Conservation (phyloP, 2,113 vertebrate species). For the Silurus meridionalis region DNA sequence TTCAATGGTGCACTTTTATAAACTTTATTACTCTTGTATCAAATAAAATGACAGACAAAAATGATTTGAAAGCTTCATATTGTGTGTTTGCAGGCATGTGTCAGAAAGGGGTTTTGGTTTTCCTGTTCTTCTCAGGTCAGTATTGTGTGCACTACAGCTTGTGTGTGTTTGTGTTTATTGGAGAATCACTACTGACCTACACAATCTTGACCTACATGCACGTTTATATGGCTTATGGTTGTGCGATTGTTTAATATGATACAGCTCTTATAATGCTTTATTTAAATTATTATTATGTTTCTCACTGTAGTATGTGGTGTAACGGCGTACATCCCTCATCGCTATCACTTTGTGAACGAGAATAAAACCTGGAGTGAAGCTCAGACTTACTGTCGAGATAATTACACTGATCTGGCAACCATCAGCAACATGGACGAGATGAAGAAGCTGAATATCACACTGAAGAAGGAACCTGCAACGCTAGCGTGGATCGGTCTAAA, state of each 20-base stretch:
- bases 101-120: background rate
- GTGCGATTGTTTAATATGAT: background rate
- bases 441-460: background rate
- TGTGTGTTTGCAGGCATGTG: background rate
- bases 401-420: conserved; percentile 1
- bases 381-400: conserved; percentile 5
- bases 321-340: background rate
- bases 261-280: background rate
- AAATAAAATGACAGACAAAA: background rate
- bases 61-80: background rate
- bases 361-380: conserved; percentile 33
- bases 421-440: conserved; percentile 22
- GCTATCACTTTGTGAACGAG: conserved; percentile 24
- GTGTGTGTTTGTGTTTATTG: background rate
- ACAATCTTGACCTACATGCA: no score
- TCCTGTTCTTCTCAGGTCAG: conserved; percentile 2
- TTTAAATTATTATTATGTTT: background rate
- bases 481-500: background rate
- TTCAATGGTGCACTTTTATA: background rate
- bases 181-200: background rate
- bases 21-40: background rate
- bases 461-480: background rate
- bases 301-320: background rate
- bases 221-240: no score
- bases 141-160: background rate